Evolutionary conservation across 2,888 invertebrate genomes (phyloP).

Genomic region (Lymantria dispar): DNA sequence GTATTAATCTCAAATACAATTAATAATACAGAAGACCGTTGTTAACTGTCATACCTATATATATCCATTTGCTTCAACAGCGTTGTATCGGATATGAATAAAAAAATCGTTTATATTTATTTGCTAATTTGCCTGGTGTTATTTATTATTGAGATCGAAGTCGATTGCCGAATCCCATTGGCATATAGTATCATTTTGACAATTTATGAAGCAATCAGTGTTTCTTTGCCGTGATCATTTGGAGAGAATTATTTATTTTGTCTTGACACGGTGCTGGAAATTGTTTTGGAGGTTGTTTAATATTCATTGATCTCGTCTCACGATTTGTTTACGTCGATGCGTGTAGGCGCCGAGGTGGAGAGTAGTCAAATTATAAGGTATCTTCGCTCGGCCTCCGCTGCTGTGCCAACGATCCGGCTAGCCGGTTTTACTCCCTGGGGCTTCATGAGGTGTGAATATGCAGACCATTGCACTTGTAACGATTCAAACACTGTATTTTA

Average conservation of each 20-base stretch:
- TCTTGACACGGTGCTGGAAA: constrained; percentile 63
- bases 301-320: constrained; percentile 75
- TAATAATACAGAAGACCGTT: too few relatives aligned
- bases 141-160: constrained; percentile 59
- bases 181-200: constrained; percentile 59
- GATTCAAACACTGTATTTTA: constrained; percentile 52
- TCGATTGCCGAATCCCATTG: constrained; percentile 55
- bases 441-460: constrained; percentile 70
- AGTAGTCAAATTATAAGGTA: constrained; percentile 62
- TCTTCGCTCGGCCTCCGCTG: constrained; percentile 27
- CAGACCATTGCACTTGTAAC: constrained; percentile 51
- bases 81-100: constrained; percentile 42
- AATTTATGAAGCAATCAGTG: constrained; percentile 78
- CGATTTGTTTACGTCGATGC: constrained; percentile 70
- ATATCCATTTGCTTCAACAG: constrained; percentile 55
- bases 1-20: too few relatives aligned
- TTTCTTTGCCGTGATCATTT: constrained; percentile 66
- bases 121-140: constrained; percentile 61
- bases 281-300: constrained; percentile 72
- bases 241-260: constrained; percentile 69
- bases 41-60: constrained; percentile 40
- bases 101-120: constrained; percentile 52
- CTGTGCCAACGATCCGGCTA: constrained; percentile 16
- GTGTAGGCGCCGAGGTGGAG: constrained; percentile 59
- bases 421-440: constrained; percentile 64